phyloP scores from a whole-genome alignment of 2,888 invertebrate genomes.

The Anorthoa munda region DNA sequence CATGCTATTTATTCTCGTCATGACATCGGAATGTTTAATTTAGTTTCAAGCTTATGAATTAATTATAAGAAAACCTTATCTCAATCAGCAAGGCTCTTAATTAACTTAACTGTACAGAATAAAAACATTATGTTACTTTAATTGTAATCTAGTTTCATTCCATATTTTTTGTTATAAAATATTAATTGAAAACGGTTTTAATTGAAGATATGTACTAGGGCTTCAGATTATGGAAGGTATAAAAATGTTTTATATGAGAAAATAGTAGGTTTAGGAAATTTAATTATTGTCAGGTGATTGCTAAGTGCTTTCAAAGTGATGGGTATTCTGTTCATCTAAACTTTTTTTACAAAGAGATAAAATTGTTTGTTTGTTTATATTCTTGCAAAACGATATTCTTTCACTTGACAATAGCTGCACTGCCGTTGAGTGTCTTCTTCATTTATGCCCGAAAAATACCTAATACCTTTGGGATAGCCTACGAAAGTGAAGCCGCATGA shows the following conservation, averaged over 20 bases:
- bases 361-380: background rate
- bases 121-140: constrained; percentile 45
- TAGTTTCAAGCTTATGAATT: constrained; percentile 34
- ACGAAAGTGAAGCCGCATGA: background rate
- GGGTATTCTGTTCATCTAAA: background rate
- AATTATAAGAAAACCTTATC: constrained; percentile 53
- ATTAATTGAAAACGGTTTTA: constrained; percentile 44
- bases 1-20: constrained; percentile 20
- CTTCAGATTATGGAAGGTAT: constrained; percentile 8
- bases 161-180: constrained; percentile 43
- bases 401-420: background rate
- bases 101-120: constrained; percentile 48
- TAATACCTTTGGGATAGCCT: background rate
- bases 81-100: constrained; percentile 38
- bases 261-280: background rate
- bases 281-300: background rate
- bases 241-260: constrained; percentile 9
- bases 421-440: background rate
- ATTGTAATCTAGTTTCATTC: constrained; percentile 48
- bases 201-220: constrained; percentile 31
- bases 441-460: background rate
- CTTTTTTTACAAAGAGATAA: background rate
- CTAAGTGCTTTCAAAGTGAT: constrained; percentile 1
- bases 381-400: background rate
- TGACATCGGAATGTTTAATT: constrained; percentile 41